Evolutionary conservation across 1,140 invertebrate species (phyloP).

Genomic region (Tetraneura akinire): DNA sequence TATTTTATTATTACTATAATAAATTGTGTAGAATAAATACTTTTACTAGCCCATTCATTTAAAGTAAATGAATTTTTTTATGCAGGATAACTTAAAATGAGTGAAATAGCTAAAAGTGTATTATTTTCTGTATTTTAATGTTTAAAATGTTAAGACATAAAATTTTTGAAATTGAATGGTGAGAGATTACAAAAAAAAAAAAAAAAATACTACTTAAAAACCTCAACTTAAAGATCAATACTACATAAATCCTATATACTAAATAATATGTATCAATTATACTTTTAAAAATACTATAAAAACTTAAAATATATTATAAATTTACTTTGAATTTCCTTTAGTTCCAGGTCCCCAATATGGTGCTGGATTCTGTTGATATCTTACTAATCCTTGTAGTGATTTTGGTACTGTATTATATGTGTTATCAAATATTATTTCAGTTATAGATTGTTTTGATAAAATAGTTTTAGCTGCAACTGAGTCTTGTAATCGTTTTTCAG

Average conservation of each 20-base stretch:
- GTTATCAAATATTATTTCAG: slow-evolving; percentile 65
- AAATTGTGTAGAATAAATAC: no score
- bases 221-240: no score
- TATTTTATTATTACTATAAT: no score
- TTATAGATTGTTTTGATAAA: slow-evolving; percentile 61
- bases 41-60: no score
- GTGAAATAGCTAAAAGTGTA: no score
- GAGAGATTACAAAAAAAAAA: no score
- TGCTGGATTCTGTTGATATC: slow-evolving; percentile 86
- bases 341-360: slow-evolving; percentile 88
- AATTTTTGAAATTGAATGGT: no score
- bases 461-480: slow-evolving; percentile 61
- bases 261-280: not conserved
- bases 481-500: slow-evolving; percentile 56
- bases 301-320: not conserved
- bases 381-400: slow-evolving; percentile 72
- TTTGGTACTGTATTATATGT: slow-evolving; percentile 77
- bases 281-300: not conserved
- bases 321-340: slow-evolving; percentile 69
- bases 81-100: no score
- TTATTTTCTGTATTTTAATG: no score
- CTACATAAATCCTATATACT: no score
- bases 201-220: no score
- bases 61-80: no score
- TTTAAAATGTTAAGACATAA: not conserved